Percentiles rank a stretch among this genome's conserved stretches.
phyloP scores from a whole-genome alignment of 2,113 vertebrate species.

The Pseudopodoces humilis region DNA sequence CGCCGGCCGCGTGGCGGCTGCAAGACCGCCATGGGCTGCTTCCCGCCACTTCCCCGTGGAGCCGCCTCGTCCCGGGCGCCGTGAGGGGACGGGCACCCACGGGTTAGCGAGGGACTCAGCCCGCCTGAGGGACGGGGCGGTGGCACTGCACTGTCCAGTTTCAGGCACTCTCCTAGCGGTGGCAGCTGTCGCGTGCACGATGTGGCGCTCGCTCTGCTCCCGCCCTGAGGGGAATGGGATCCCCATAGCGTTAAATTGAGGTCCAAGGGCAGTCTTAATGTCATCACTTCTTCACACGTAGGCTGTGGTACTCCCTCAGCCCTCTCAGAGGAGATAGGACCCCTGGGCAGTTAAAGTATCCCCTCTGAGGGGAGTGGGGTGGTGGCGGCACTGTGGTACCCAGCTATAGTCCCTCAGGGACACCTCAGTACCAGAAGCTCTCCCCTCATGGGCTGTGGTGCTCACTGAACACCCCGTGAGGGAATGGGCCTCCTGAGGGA shows the following conservation, averaged over 20 bases:
- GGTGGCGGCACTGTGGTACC: not conserved
- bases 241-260: not conserved
- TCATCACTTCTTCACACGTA: not conserved
- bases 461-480: not conserved
- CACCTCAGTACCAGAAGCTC: not conserved
- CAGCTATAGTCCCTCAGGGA: fast-evolving
- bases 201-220: not conserved
- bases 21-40: not conserved
- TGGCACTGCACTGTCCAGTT: no score
- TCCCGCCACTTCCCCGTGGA: not conserved
- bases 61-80: not conserved
- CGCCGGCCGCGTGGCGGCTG: not conserved
- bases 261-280: not conserved
- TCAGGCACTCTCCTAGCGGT: not conserved
- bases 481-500: not conserved
- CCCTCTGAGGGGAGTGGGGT: not conserved
- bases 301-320: not conserved
- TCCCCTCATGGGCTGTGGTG: not conserved
- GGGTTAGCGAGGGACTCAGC: no score
- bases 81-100: not conserved
- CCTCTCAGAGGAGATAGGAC: not conserved
- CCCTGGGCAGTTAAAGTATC: not conserved
- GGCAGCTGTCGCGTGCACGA: not conserved
- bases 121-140: no score
- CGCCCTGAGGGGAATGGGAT: not conserved